Conservation (phyloP, 2,797 vertebrate species). For the Sebastolobus alascanus region DNA sequence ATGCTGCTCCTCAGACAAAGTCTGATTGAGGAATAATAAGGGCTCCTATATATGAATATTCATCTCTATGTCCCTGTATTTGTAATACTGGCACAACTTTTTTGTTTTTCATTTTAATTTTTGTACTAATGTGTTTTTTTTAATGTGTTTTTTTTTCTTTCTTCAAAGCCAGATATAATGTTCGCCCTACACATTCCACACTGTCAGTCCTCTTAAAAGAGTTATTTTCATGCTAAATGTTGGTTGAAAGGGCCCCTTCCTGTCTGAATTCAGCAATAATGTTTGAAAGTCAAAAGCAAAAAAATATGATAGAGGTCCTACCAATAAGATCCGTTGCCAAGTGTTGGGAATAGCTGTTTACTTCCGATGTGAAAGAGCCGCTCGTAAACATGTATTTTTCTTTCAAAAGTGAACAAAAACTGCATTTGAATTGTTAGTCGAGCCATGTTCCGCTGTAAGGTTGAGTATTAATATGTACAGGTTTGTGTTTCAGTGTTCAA, state of each 20-base stretch:
- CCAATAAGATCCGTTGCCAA: conserved; percentile 36
- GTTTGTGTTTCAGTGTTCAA: conserved; percentile 76
- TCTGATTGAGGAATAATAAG: conserved; percentile 84
- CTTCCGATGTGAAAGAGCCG: conserved; percentile 26
- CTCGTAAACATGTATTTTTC: conserved; percentile 36
- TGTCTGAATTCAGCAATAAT: conserved; percentile 85
- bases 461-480: conserved; percentile 70
- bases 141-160: not conserved
- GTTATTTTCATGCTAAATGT: conserved; percentile 50
- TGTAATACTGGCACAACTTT: conserved; percentile 37
- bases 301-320: conserved; percentile 44
- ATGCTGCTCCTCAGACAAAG: conserved; percentile 82
- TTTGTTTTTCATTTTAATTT: conserved; percentile 17
- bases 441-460: conserved; percentile 48
- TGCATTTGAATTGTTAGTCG: conserved; percentile 40
- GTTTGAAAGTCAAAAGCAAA: conserved; percentile 65
- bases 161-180: conserved; percentile 33
- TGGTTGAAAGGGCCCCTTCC: conserved; percentile 61
- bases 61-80: conserved; percentile 54
- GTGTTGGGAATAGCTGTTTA: conserved; percentile 40
- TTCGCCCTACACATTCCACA: conserved; percentile 75
- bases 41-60: conserved; percentile 76
- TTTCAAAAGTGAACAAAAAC: conserved; percentile 43
- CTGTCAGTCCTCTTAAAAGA: conserved; percentile 52
- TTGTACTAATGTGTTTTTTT: not conserved